Evolutionary conservation across 2,888 invertebrate species (phyloP).

Genomic region (Cerastoderma edule): DNA sequence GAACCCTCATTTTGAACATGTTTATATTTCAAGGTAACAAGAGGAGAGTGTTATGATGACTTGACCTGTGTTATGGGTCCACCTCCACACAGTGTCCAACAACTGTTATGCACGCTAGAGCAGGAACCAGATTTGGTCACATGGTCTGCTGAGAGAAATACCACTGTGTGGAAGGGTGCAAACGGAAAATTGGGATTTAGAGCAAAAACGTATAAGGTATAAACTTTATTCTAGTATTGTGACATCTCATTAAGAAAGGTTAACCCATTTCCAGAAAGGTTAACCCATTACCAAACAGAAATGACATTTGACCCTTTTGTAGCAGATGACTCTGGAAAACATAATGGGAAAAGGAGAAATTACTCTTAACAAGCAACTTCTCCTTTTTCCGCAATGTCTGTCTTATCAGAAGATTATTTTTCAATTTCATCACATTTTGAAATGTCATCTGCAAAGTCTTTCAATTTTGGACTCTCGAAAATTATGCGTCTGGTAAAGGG

Average conservation of each 20-base stretch:
- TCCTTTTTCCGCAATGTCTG: not conserved
- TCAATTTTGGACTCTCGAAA: too few relatives aligned
- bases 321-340: not conserved
- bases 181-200: constrained; percentile 47
- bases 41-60: not conserved
- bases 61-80: constrained; percentile 25
- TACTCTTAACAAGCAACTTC: not conserved
- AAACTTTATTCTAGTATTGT: not conserved
- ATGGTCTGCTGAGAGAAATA: constrained; percentile 45
- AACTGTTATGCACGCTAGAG: constrained; percentile 32
- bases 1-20: not conserved
- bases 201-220: constrained; percentile 45
- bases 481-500: too few relatives aligned
- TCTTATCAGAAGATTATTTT: too few relatives aligned
- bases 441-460: too few relatives aligned
- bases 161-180: constrained; percentile 26
- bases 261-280: too few relatives aligned
- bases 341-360: not conserved
- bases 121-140: constrained; percentile 42
- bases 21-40: not conserved
- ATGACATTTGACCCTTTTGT: not conserved
- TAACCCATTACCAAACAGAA: too few relatives aligned
- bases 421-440: too few relatives aligned
- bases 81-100: constrained; percentile 23
- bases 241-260: not conserved